Percentiles rank a stretch among this genome's conserved stretches.
Conservation (phyloP, 2,797 vertebrate species). For the Loriculus beryllinus region DNA sequence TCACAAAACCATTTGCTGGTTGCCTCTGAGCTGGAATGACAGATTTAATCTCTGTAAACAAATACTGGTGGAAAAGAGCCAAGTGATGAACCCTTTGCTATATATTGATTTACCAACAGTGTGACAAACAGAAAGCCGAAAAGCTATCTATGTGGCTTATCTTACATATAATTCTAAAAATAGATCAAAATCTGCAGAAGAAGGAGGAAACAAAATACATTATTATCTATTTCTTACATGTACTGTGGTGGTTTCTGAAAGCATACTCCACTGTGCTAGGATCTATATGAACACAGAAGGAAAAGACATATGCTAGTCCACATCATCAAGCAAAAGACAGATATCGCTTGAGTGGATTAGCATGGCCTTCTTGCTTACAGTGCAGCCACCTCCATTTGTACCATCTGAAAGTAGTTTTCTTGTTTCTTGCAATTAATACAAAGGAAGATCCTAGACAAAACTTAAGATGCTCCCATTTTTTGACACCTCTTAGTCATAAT, state of each 20-base stretch:
- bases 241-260: not conserved
- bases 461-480: not conserved
- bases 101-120: not conserved
- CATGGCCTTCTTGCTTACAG: not conserved
- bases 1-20: not conserved
- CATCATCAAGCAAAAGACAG: rapidly evolving
- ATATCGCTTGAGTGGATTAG: rapidly evolving
- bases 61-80: not conserved
- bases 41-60: not conserved
- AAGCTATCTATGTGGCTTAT: not conserved
- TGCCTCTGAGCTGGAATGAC: not conserved
- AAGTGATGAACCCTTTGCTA: not conserved
- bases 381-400: not conserved
- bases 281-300: not conserved
- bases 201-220: not conserved
- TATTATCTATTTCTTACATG: not conserved
- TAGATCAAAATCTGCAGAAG: not conserved
- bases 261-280: not conserved
- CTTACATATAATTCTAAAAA: not conserved
- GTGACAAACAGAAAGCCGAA: not conserved
- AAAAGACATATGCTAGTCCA: not conserved
- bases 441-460: not conserved
- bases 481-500: not conserved
- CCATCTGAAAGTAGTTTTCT: not conserved
- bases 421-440: not conserved